These are phyloP conservation scores for Paramormyrops kingsleyae DNA, from an alignment of 2,113 vertebrate species.

Conservation along the genomic window DNA sequence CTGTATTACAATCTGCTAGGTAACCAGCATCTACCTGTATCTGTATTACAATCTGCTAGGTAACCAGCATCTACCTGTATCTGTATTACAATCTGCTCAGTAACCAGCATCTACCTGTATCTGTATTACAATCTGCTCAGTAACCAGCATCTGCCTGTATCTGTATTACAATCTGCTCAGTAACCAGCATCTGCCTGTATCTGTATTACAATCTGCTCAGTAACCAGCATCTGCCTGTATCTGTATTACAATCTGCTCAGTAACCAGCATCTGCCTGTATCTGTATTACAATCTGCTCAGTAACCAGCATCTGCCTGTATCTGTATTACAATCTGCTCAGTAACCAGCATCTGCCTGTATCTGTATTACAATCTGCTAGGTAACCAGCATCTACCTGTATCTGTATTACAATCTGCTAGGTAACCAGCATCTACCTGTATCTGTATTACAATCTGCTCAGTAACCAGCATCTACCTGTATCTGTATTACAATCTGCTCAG, in stretches of 20 bases:
- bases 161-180: neutral
- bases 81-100: neutral
- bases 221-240: neutral
- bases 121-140: neutral
- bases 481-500: neutral
- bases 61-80: neutral
- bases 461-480: neutral
- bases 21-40: neutral
- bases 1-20: neutral
- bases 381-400: neutral
- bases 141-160: neutral
- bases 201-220: neutral
- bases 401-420: neutral
- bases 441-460: neutral
- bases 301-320: neutral
- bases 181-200: neutral
- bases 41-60: neutral
- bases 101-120: neutral
- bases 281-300: neutral
- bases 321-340: neutral
- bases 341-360: neutral
- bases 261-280: too few relatives aligned
- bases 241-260: neutral
- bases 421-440: too few relatives aligned
- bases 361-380: neutral